A percentile compares a stretch with the other conserved stretches of the same genome.
These are phyloP conservation scores for Arctocebus calabarensis DNA, from an alignment of 2,797 vertebrate genomes.

Conservation along the genomic window DNA sequence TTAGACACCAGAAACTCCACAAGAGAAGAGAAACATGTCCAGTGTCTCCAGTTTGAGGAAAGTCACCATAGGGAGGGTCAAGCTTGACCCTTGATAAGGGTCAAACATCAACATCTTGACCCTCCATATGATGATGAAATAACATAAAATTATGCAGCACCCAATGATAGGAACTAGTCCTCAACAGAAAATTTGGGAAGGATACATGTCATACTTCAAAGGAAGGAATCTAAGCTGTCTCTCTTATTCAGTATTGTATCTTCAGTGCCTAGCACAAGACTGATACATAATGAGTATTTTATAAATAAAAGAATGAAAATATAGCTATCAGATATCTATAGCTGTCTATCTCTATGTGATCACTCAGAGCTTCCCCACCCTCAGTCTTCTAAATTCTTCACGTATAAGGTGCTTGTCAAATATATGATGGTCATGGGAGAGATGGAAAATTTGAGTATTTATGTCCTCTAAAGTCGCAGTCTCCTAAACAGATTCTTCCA, in stretches of 20 bases:
- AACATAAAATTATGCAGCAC: neutral
- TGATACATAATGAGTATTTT: neutral
- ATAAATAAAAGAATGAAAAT: slow-evolving; percentile 56
- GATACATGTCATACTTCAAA: neutral
- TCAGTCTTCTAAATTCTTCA: neutral
- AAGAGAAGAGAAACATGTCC: slow-evolving; percentile 14
- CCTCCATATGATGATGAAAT: neutral
- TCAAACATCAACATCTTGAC: neutral
- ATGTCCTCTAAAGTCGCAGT: neutral
- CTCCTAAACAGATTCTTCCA: neutral
- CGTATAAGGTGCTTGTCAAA: neutral
- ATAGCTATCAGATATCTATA: neutral
- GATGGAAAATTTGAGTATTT: neutral
- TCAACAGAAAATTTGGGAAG: neutral
- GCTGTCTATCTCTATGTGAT: neutral
- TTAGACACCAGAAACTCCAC: slow-evolving; percentile 78
- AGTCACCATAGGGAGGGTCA: neutral
- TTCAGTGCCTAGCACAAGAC: neutral
- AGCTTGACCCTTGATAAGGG: no score
- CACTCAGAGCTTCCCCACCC: neutral
- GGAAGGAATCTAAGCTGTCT: slow-evolving; percentile 30
- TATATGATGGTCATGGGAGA: neutral
- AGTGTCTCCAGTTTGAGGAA: neutral
- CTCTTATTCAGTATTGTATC: neutral
- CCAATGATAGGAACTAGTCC: neutral